A percentile compares a stretch with the other conserved stretches of the same genome.
These are phyloP conservation scores for Sciurus niger DNA, from an alignment of 2,113 vertebrate species.

Conservation along the genomic window DNA sequence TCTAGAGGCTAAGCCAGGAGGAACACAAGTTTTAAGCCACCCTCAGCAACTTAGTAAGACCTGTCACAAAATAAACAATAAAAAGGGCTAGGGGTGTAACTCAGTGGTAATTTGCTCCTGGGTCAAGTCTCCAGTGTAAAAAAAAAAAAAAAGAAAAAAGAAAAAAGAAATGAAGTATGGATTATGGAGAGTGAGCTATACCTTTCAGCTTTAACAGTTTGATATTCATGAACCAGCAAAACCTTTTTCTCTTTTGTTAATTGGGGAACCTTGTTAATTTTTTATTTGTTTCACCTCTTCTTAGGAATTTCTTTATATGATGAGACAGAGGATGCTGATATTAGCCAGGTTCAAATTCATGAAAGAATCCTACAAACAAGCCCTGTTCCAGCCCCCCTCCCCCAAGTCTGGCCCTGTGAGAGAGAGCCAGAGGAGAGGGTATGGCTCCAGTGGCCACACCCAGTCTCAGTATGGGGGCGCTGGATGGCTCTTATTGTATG, in stretches of 20 bases:
- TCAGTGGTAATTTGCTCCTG: background rate
- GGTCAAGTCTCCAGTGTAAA: background rate
- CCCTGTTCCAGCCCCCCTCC: background rate
- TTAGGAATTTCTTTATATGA: slow-evolving; percentile 45
- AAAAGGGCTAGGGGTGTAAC: background rate
- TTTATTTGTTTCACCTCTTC: slow-evolving; percentile 18
- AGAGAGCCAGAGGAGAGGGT: background rate
- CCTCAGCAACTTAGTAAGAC: background rate
- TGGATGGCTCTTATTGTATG: background rate
- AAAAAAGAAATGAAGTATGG: no score
- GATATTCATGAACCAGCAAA: background rate
- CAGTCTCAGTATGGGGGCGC: background rate
- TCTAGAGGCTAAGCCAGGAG: no score
- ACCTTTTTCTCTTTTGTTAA: background rate
- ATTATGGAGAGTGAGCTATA: background rate
- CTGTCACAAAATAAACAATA: background rate
- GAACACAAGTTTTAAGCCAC: background rate
- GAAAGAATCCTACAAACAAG: background rate
- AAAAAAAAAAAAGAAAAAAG: no score
- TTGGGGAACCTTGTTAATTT: background rate
- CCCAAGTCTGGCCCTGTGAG: background rate
- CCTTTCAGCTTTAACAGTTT: background rate
- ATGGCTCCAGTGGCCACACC: background rate
- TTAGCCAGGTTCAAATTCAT: background rate
- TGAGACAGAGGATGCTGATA: background rate